Evolutionary conservation across 2,113 vertebrate species (phyloP), one percentile per base, ranked within the genome.

Genomic region (Athene noctua): DNA sequence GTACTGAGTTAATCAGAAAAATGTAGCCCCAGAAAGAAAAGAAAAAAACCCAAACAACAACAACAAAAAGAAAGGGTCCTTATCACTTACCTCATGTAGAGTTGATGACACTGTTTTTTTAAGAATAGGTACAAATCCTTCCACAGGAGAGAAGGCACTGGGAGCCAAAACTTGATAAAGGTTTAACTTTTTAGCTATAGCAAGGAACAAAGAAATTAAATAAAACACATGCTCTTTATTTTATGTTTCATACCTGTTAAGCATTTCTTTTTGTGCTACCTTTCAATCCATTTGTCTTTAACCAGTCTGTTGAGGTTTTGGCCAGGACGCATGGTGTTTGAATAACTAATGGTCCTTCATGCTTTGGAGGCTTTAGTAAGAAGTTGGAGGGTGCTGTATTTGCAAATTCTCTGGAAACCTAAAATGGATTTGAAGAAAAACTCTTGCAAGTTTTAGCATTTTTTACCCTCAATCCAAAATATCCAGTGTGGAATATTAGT

Each of bases 121-220:
- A 77, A 99, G 98, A 88, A 99, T 94, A 26, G 98, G 98, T 61
- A 99, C 98, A 96, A 98, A 99, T 79, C 96, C 98, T 93, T 98
- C 97, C 85, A 98, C 90, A 1, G 97, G 96, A 57, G 98, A 98
- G 92, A 98, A 98, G 4, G 98, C 97, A 17, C 91, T 98, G 38
- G 98, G 98, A 46, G 98, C 98, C 96, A 99, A 97, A 66, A 99
- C 95, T 96, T 98, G 98, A 92, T 99, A 98, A 42, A 99, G 97
- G 67, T 95, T 97, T 86, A 99, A 96, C 72, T 98, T 98, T 94
- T 98, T 98, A 82, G 98, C 99, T 99, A 93, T 5, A 92, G 75
- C 14, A 83, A 95, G 30, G 32, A 93, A 91, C 34, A 84, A 74
- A 58, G 6, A 63, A 21, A 75, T 32, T 20, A 62, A 46, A 49